Evolutionary conservation across 2,797 vertebrate genomes (phyloP).

Genomic region (Alcedo atthis): DNA sequence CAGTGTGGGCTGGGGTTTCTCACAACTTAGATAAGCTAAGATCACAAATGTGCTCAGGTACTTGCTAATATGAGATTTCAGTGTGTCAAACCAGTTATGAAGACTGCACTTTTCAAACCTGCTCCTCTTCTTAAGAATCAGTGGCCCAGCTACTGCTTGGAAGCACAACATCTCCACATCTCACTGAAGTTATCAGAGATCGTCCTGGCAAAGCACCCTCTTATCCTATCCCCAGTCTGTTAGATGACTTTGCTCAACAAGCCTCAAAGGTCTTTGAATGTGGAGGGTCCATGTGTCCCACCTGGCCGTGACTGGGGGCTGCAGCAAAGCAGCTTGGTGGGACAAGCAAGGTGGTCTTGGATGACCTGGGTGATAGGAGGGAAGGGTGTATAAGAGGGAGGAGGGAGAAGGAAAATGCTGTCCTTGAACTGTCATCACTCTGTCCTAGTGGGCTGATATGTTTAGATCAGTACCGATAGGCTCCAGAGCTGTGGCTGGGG

Average conservation of each 20-base stretch:
- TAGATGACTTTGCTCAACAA: background rate
- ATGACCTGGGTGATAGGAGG: background rate
- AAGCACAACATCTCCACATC: background rate
- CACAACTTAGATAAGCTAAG: background rate
- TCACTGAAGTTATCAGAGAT: background rate
- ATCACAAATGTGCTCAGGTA: background rate
- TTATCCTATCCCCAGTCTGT: background rate
- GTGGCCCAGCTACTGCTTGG: background rate
- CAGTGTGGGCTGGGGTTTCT: background rate
- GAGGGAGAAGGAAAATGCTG: background rate
- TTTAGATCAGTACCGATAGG: background rate
- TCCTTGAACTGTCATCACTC: background rate
- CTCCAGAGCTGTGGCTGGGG: background rate
- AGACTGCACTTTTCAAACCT: background rate
- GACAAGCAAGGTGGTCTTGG: background rate
- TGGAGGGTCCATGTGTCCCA: background rate
- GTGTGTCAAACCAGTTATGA: background rate
- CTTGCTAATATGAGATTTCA: background rate
- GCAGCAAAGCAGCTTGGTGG: background rate
- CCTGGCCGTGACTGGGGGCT: fast-evolving
- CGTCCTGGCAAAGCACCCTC: background rate
- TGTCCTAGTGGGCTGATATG: background rate
- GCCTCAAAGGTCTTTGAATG: background rate
- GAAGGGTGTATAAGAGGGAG: background rate
- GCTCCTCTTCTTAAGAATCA: background rate